Evolutionary conservation across 2,797 vertebrate genomes (phyloP).

Genomic region (Pseudochirops cupreus): DNA sequence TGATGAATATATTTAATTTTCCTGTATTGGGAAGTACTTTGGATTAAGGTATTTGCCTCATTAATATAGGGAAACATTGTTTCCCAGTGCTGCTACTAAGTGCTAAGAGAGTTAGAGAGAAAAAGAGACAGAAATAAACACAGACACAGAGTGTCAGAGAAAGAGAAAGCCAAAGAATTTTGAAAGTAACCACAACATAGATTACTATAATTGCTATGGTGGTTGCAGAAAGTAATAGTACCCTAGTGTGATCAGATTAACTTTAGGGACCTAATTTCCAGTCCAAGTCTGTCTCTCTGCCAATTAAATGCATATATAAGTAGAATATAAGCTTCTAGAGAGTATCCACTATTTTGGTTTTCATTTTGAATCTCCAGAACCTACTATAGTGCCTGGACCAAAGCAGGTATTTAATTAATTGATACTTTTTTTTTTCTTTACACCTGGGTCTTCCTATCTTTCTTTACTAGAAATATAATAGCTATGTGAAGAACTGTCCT

Average conservation of each 20-base stretch:
- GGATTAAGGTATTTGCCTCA: not conserved
- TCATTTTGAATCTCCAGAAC: not conserved
- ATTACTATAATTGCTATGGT: not conserved
- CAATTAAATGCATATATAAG: constrained; percentile 25
- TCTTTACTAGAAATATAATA: not conserved
- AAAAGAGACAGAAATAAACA: not conserved
- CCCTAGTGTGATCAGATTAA: not conserved
- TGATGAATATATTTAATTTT: constrained; percentile 22
- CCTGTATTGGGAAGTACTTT: constrained; percentile 14
- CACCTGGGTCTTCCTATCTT: not conserved
- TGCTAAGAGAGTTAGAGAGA: constrained; percentile 8
- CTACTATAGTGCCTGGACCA: not conserved
- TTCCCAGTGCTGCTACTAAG: not conserved
- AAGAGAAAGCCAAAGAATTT: not conserved
- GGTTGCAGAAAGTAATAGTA: not conserved
- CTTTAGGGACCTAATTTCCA: constrained; percentile 17
- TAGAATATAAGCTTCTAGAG: constrained; percentile 1
- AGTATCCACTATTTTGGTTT: not conserved
- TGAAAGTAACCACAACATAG: not conserved
- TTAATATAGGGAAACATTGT: constrained; percentile 39
- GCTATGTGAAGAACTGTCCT: not conserved
- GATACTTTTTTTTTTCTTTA: not conserved
- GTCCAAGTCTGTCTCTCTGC: not conserved
- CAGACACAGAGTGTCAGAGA: not conserved
- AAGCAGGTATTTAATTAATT: not conserved